phyloP scores from a whole-genome alignment of 2,888 invertebrate genomes.

The Pandemis cinnamomeana region DNA sequence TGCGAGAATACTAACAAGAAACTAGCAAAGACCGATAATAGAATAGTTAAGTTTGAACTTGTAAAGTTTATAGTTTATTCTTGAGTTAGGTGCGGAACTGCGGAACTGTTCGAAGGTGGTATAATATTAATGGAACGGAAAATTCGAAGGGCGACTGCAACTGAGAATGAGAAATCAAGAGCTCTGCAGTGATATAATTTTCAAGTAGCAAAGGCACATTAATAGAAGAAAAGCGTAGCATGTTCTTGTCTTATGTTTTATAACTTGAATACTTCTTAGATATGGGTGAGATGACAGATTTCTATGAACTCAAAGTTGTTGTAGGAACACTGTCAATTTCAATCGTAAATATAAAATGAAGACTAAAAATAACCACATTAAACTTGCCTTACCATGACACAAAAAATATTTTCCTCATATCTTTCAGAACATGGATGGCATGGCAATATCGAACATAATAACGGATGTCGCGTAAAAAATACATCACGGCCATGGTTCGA shows the following conservation, averaged over 20 bases:
- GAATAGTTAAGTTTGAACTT: background rate
- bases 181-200: background rate
- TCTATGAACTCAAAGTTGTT: too few species aligned
- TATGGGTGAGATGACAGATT: too few species aligned
- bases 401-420: constrained; percentile 1
- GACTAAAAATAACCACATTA: too few species aligned
- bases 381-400: background rate
- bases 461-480: background rate
- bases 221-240: background rate
- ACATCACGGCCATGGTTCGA: background rate
- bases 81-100: background rate
- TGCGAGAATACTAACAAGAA: background rate
- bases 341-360: too few species aligned
- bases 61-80: constrained; percentile 10
- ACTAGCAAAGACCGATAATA: background rate
- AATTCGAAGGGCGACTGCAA: background rate
- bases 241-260: too few species aligned
- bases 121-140: background rate
- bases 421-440: background rate
- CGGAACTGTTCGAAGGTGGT: background rate
- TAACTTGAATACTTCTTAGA: too few species aligned
- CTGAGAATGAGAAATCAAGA: background rate
- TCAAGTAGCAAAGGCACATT: background rate
- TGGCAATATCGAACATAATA: background rate
- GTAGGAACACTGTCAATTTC: too few species aligned